Evolutionary conservation across 1,140 invertebrate genomes (phyloP), one percentile per base, ranked within the genome.

Genomic region (Scaptomyza graminum): DNA sequence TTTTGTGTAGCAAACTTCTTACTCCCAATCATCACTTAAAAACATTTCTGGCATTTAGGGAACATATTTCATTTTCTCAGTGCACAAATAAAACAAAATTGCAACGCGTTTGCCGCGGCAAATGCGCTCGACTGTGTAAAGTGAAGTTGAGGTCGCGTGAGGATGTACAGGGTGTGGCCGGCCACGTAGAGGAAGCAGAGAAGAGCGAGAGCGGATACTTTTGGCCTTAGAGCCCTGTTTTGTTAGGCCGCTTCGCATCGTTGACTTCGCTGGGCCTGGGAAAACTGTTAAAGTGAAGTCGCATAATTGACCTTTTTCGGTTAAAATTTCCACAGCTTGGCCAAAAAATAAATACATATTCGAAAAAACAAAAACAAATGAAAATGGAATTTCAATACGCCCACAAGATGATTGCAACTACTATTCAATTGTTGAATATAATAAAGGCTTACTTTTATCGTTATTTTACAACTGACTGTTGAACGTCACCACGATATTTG

Each of bases 91-190:
- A 47, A 73, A 56, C 16, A 68, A 62, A 69, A 73, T 72, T 67
- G 70, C 64, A 50, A 64, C 62, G 47, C 28, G 31, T 37, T 46
- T n/a, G 37, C 63, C 34, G 52, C 44, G 49, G 66, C 18, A 82
- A 78, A 81, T 78, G 83, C 82, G 88, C 61, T 87, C 70, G 71
- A 87, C 61, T 87, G 82, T 87, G 83, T 87, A 87, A 87, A 79
- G 63, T 39, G 44, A 63, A 69, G 69, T 64, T 64, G 60, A 55
- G 31, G 60, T 56, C 61, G 52, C 65, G 52, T 62, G 81, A 74
- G 76, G 76, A 77, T 79, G 78, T 60, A 28, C 51, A 67, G 66
- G 62, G 69, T 39, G 44, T 57, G 47, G 12, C 52, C 5, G 28
- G 5, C 28, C 31, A 44, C 9, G 8, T 37, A 5, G 37, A 0